Evolutionary conservation across 23 tunicate genomes (phyloP).

Genomic region (Corella eumyota): DNA sequence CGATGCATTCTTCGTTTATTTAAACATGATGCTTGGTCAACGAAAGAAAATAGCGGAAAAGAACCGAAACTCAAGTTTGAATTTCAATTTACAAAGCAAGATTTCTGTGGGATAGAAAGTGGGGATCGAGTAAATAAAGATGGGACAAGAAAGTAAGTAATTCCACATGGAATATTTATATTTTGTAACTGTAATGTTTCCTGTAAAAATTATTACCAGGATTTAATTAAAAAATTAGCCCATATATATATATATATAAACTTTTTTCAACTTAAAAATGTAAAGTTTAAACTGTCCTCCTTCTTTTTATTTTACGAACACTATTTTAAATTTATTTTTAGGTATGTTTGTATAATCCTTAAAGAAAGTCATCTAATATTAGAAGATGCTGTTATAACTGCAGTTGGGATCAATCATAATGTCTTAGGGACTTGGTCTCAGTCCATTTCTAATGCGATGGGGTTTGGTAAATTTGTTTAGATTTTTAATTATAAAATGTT

Average conservation of each 20-base stretch:
- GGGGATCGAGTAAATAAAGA: slow-evolving; percentile 60
- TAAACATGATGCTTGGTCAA: slow-evolving; percentile 41
- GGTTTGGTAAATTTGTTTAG: slow-evolving; percentile 25
- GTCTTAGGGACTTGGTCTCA: slow-evolving; percentile 71
- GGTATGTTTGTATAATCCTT: slow-evolving; percentile 75
- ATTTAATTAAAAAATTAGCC: background rate
- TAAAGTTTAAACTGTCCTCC: background rate
- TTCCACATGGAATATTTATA: background rate
- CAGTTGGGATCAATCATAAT: slow-evolving; percentile 67
- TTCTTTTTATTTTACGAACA: background rate
- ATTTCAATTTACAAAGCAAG: slow-evolving; percentile 51
- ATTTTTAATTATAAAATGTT: background rate
- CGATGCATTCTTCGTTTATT: slow-evolving; percentile 45
- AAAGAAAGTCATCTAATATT: slow-evolving; percentile 60
- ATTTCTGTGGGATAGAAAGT: slow-evolving; percentile 86
- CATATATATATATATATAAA: no score
- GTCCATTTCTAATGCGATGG: slow-evolving; percentile 48
- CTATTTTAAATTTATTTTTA: background rate
- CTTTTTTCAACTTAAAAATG: no score
- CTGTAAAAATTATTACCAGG: background rate
- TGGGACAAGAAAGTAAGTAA: slow-evolving; percentile 63
- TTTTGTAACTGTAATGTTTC: background rate
- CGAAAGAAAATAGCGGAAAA: slow-evolving; percentile 18
- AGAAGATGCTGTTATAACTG: slow-evolving; percentile 88
- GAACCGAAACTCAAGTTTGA: slow-evolving; percentile 54